A percentile compares a stretch with the other conserved stretches of the same genome.
Evolutionary conservation across 2,797 vertebrate species (phyloP).

Genomic region (Acipenser transmontanus): DNA sequence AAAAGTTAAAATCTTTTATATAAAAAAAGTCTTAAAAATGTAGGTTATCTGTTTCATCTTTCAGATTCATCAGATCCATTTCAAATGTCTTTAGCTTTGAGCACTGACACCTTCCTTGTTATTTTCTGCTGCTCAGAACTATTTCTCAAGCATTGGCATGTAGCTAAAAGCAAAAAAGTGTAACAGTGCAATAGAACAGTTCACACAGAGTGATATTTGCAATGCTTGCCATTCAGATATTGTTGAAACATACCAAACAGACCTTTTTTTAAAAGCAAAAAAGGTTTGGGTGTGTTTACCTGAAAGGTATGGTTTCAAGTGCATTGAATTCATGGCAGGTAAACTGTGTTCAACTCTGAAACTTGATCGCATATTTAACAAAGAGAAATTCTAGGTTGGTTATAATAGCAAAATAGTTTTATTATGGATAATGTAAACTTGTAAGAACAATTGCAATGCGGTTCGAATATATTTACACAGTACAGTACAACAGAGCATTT

Average conservation of each 20-base stretch:
- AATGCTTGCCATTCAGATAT: background rate
- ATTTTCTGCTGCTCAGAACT: no score
- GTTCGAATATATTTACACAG: background rate
- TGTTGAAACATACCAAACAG: background rate
- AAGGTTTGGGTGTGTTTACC: background rate
- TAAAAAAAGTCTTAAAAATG: no score
- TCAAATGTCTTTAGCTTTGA: no score
- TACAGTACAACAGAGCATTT: no score
- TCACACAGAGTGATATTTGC: background rate
- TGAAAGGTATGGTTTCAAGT: slow-evolving; percentile 11
- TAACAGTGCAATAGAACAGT: no score
- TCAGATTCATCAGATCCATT: no score
- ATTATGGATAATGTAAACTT: slow-evolving; percentile 22
- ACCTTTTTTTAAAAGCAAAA: background rate
- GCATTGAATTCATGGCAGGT: slow-evolving; percentile 15
- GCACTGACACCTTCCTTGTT: no score
- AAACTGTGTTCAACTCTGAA: slow-evolving; percentile 7
- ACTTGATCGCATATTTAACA: slow-evolving; percentile 1
- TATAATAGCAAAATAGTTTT: slow-evolving; percentile 31
- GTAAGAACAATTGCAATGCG: background rate
- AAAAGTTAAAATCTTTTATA: no score
- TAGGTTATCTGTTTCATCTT: no score
- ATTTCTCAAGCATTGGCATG: no score
- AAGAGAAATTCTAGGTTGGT: slow-evolving; percentile 5
- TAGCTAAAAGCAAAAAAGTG: no score